Conservation (phyloP, 2,888 invertebrate species). For the Drosophila borborema region DNA sequence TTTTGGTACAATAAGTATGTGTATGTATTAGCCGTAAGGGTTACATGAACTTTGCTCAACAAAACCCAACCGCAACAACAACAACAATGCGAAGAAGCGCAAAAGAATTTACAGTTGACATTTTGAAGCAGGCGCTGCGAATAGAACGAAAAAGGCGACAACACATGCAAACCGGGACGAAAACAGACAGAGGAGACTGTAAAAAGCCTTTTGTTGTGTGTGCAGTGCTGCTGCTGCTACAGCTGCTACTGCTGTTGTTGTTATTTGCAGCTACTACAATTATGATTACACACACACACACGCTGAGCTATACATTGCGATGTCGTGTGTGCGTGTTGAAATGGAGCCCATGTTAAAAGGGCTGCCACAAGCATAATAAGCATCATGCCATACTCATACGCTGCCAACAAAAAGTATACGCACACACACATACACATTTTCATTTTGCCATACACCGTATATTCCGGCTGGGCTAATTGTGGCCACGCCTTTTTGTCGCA, state of each 20-base stretch:
- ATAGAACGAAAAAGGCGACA: slow-evolving; percentile 14
- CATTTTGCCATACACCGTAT: slow-evolving; percentile 13
- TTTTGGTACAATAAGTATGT: slow-evolving; percentile 44
- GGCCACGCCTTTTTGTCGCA: slow-evolving; percentile 78
- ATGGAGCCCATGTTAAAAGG: slow-evolving; percentile 57
- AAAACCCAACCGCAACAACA: slow-evolving; percentile 21
- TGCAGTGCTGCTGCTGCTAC: slow-evolving; percentile 22
- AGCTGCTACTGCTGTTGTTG: slow-evolving; percentile 32
- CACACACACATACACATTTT: slow-evolving; percentile 30
- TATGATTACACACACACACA: slow-evolving; percentile 62
- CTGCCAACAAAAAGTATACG: slow-evolving; percentile 41
- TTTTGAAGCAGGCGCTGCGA: slow-evolving; percentile 58
- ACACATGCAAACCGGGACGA: slow-evolving; percentile 29
- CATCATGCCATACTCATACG: slow-evolving; percentile 37
- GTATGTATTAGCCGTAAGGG: slow-evolving; percentile 65
- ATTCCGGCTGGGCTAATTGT: slow-evolving; percentile 65
- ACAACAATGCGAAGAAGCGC: slow-evolving; percentile 35
- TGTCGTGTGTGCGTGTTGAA: slow-evolving; percentile 56
- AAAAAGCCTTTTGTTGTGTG: slow-evolving; percentile 47
- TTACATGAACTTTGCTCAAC: slow-evolving; percentile 55
- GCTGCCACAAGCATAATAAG: slow-evolving; percentile 54
- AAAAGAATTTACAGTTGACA: slow-evolving; percentile 72
- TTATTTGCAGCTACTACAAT: slow-evolving; percentile 65
- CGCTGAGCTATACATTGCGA: slow-evolving; percentile 30
- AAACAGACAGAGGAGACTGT: slow-evolving; percentile 31